Evolutionary conservation across 2,113 vertebrate genomes (phyloP), one percentile per base, ranked within the genome.

Genomic region (Scolopax mira): DNA sequence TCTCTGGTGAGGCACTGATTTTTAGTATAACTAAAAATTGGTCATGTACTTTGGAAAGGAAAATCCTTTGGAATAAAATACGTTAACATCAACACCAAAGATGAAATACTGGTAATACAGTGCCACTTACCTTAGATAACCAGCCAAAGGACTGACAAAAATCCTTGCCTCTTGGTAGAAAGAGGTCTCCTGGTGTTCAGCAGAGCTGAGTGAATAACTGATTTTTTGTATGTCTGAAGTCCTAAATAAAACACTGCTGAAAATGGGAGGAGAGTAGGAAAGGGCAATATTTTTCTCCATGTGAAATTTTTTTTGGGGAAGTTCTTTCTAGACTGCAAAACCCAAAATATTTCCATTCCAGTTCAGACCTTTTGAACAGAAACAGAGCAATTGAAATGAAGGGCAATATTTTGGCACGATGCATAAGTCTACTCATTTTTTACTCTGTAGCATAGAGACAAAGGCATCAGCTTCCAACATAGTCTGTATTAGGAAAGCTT

Each of bases 41-140:
- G 69, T 60, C 30, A 85, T 93, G 75, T 89, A 67, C 30, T 88
- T 89, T 81, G 84, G 84, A 94, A 91, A 84, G 77, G 42, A 94
- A 89, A 89, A 55, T 46, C 10, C 8, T 81, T 93, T 91, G 84
- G 42, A 75, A 85, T 82, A 89, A 74, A 95, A 86, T 69, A 49
- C 25, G 5, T 64, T 64, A 89, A 89, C 31, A 37, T n/a, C 25
- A 74, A 42, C 67, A 58, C 14, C 84, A 79, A 85, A 72, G 24
- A 72, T 64, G 30, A 94, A 87, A 77, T 75, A 88, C 9, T 65
- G 37, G 33, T 72, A 88, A 61, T 52, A 69, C 14, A 57, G 30
- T 77, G 72, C 73, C 72, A 64, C 58, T 79, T 85, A 65, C 48
- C 62, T 92, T 80, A 88, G 85, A 62, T 54, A 92, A 94, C n/a